phyloP scores from a whole-genome alignment of 2,113 vertebrate genomes.

The Bungarus multicinctus region DNA sequence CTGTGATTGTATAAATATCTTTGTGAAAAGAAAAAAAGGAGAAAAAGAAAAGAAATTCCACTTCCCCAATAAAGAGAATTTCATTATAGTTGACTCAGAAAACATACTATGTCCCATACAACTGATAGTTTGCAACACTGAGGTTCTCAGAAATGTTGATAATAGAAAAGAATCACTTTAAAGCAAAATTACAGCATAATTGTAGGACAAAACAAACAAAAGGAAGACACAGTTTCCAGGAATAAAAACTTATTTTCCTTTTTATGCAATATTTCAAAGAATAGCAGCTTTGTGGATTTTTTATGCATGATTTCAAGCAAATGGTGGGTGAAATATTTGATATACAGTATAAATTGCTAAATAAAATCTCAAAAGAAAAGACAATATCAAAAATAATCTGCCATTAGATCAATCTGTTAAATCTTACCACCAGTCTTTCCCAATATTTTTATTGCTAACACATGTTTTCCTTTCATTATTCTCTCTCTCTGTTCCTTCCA shows the following conservation, averaged over 20 bases:
- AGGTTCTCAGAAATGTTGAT: slow-evolving; percentile 19
- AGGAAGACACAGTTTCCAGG: neutral
- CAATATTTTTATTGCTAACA: neutral
- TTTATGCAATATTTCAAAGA: neutral
- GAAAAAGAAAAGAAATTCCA: neutral
- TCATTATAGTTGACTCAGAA: neutral
- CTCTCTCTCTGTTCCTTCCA: neutral
- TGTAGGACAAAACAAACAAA: neutral
- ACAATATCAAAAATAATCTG: neutral
- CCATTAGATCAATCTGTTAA: neutral
- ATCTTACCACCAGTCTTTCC: neutral
- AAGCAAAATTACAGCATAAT: neutral
- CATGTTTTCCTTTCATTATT: neutral
- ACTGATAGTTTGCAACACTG: neutral
- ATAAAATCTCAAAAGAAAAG: neutral
- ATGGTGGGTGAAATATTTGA: neutral
- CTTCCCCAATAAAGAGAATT: neutral
- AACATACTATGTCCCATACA: neutral
- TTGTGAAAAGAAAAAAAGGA: neutral
- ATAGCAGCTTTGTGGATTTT: neutral
- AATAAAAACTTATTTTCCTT: neutral
- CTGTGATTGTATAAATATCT: neutral
- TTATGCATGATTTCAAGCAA: neutral
- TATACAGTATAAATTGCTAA: neutral
- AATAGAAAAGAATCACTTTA: slow-evolving; percentile 5